Evolutionary conservation across 2,113 vertebrate genomes (phyloP).

Genomic region (Centrocercus urophasianus): DNA sequence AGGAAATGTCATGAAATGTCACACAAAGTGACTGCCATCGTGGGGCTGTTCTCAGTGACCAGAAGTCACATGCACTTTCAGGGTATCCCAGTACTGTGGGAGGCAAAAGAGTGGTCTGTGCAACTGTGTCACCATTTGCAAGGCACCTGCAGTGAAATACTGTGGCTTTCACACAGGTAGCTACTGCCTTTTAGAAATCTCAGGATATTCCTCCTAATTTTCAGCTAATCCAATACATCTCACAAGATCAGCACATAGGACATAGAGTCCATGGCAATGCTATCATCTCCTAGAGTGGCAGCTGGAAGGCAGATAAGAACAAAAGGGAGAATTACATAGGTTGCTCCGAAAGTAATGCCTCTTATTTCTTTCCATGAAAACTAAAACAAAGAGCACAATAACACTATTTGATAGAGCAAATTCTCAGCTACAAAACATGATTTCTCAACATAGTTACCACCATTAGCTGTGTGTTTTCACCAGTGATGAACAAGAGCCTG

Average conservation of each 20-base stretch:
- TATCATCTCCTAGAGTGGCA: background rate
- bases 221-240: background rate
- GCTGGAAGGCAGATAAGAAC: background rate
- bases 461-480: too few relatives aligned
- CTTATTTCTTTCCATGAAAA: too few relatives aligned
- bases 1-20: background rate
- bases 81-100: background rate
- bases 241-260: background rate
- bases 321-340: background rate
- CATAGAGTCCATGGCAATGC: background rate
- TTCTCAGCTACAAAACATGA: too few relatives aligned
- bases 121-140: background rate
- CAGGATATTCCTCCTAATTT: background rate
- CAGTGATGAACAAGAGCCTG: too few relatives aligned
- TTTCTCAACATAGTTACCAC: too few relatives aligned
- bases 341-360: too few relatives aligned
- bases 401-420: too few relatives aligned
- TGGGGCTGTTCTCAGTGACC: background rate
- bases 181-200: background rate
- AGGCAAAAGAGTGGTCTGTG: background rate
- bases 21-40: accelerated
- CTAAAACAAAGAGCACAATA: too few relatives aligned
- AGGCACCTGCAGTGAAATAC: background rate
- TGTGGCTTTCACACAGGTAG: background rate
- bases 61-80: background rate